Conservation (phyloP, 2,797 vertebrate species). For the Cirrhinus mrigala region DNA sequence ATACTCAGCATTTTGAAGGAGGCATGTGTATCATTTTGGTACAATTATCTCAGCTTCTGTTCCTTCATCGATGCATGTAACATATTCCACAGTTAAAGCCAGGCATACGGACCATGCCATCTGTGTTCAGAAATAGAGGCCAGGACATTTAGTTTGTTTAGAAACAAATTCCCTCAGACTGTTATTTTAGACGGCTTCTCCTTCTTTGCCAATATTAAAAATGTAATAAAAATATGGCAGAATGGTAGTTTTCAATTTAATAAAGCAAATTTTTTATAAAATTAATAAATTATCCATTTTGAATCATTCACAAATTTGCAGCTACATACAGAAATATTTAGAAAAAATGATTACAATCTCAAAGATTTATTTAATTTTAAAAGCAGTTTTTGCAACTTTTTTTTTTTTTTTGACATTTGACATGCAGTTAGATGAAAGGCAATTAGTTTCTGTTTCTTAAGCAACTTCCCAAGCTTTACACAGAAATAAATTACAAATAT, state of each 20-base stretch:
- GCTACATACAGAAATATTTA: background rate
- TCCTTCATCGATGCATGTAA: conserved; percentile 63
- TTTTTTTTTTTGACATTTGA: background rate
- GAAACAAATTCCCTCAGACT: conserved; percentile 34
- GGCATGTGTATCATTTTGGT: conserved; percentile 63
- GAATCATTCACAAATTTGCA: background rate
- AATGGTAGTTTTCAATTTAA: background rate
- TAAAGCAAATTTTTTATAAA: background rate
- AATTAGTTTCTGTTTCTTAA: background rate
- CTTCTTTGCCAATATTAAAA: conserved; percentile 11
- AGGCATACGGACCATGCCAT: conserved; percentile 54
- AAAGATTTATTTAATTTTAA: background rate
- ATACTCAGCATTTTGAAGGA: conserved; percentile 52
- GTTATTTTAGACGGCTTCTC: conserved; percentile 21
- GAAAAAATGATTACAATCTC: background rate
- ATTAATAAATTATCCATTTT: background rate
- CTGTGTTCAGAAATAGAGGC: conserved; percentile 53
- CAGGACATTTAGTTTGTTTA: conserved; percentile 36
- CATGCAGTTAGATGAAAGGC: background rate
- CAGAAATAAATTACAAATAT: background rate
- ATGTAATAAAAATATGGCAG: conserved; percentile 3
- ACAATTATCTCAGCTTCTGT: conserved; percentile 67
- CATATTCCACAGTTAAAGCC: conserved; percentile 53
- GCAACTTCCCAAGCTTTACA: background rate
- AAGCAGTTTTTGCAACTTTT: background rate